Evolutionary conservation across 1,140 invertebrate species (phyloP).

Genomic region (Drosophila kanapiae): DNA sequence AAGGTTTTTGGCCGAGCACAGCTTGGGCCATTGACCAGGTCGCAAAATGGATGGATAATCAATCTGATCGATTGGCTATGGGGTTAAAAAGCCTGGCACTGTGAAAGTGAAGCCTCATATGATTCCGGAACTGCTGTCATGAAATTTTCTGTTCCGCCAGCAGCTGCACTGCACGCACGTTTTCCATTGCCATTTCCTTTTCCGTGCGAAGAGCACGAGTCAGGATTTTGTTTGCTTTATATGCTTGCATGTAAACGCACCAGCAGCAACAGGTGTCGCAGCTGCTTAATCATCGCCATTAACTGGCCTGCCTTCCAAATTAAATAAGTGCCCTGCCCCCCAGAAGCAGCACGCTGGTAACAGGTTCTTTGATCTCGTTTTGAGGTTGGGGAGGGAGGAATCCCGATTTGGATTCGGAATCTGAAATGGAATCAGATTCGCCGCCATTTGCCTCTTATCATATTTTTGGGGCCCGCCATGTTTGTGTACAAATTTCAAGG

Average conservation of each 20-base stretch:
- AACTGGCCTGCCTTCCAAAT: conserved; percentile 12
- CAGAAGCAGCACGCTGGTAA: background rate
- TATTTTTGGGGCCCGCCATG: conserved; percentile 18
- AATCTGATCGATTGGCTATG: conserved; percentile 29
- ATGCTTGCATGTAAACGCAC: conserved; percentile 18
- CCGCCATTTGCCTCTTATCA: conserved; percentile 27
- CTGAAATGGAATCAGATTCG: conserved; percentile 3
- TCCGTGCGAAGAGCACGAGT: conserved; percentile 44
- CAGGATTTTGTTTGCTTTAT: conserved; percentile 42
- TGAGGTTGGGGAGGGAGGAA: background rate
- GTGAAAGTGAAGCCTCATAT: conserved; percentile 46
- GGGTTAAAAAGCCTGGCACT: background rate
- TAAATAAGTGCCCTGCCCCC: conserved; percentile 27
- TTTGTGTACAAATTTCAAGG: conserved; percentile 30
- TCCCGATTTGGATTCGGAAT: conserved; percentile 2
- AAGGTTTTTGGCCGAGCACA: conserved; percentile 19
- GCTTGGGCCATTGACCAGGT: conserved; percentile 32
- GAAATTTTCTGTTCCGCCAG: conserved; percentile 35
- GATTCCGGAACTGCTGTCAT: conserved; percentile 56
- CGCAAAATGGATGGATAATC: conserved; percentile 21
- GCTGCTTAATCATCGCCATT: conserved; percentile 19
- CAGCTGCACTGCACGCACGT: conserved; percentile 14
- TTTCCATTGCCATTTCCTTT: conserved; percentile 58
- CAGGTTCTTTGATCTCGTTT: conserved; percentile 36
- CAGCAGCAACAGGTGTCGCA: conserved; percentile 24